Evolutionary conservation across 2,113 vertebrate genomes (phyloP), one percentile per base, ranked within the genome.

Genomic region (Pluvialis apricaria): DNA sequence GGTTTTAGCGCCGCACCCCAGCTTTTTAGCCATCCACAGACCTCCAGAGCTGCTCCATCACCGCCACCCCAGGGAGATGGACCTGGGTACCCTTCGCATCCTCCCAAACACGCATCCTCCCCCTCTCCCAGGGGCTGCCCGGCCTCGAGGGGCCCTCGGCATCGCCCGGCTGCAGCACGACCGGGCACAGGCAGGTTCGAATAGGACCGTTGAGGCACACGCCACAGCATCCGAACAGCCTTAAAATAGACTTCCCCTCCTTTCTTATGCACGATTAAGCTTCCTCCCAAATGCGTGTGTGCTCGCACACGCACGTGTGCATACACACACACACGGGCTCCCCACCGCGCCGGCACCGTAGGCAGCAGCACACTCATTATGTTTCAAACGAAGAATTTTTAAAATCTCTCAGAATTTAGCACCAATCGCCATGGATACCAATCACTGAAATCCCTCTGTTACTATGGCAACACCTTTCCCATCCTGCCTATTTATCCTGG

Each of bases 371-470:
- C 65, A 1, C 86, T 90, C 78, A 15, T 76, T 68, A 11, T 40
- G 68, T 71, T 94, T 87, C 49, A 89, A 92, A 96, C 54, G 87
- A 73, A 95, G 92, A 95, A 38, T 55, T 82, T 95, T 70, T 29
- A 81, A 96, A 97, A 77, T n/a, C 92, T 61, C 92, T 95, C 83
- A 17, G 97, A 97, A 95, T 93, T 96, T 78, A 95, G 97, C 95
- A 91, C 38, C 97, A 16, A 95, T 98, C 62, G 65, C 98, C 98
- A 98, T 98, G 98, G 98, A 97, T 96, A 98, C 98, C 75, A 11
- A 92, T 92, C 92, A 42, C 96, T 24, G 94, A 94, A 73, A 98
- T 97, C 96, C 96, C 86, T 54, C 87, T 6, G 97, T 98, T 94
- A 32, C 97, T 65, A 90, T 29, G 93, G 96, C 92, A 97, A 98